Base-by-base conservation (phyloP, 1,140 invertebrate genomes). In the Nasonia giraulti region DNA sequence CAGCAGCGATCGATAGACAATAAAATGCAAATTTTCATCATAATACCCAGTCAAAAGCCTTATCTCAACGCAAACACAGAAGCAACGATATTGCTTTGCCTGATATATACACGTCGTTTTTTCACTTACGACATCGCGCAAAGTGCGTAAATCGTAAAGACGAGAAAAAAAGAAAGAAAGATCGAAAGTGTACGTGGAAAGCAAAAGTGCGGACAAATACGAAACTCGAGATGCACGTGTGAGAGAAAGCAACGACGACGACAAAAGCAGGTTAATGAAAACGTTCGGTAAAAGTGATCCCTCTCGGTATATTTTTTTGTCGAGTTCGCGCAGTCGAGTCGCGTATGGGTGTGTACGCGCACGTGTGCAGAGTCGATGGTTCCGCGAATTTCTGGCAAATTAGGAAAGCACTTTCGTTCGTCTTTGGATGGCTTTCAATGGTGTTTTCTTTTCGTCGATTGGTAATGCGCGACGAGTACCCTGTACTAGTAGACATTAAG, bases 241-340 rank as follows among this genome's bases (percentile, higher is more conserved):
- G 23, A 2, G 82, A 83, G 82, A 87, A 83, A 84, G 74, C 81
- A 62, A 62, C 47, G 44, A 37, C 37, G 11, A 37, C 76, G 47
- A 84, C 47, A 84, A 75, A 85, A 83, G 40, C 74, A 84, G 84
- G 82, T 50, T 69, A 81, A 73, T 80, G 80, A 78, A 78, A 75
- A 40, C 40, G 20, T 73, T 82, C 73, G 75, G 68, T 84, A 82
- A 82, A 84, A 79, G 68, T 50, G 11, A 8, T 44, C n/a, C 62
- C 17, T 17, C 62, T 14, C 14, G 3, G 12, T 2, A 23, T 23
- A 23, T 73, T 50, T 31, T n/a, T 71, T 27, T 2, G 20, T 27
- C 66, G 75, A 75, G 37, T 75, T 75, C 74, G 37, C 11, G 17
- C 8, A 73, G 12, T 37, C 11, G 6, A 37, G 33, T 37, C 74